These are phyloP conservation scores for Platycnemis pennipes DNA, from an alignment of 2,888 invertebrate genomes.

Conservation along the genomic window DNA sequence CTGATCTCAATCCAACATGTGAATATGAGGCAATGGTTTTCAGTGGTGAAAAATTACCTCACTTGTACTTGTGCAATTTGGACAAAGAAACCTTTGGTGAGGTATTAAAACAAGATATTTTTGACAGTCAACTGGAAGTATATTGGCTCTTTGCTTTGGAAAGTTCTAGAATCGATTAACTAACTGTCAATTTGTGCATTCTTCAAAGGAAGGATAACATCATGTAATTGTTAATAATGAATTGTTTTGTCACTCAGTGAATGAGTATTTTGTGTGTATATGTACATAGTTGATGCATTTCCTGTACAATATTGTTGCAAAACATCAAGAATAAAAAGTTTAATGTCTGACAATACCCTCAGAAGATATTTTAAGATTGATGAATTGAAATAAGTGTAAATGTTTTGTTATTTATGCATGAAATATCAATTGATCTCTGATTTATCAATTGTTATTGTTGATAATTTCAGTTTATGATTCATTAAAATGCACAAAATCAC, in stretches of 20 bases:
- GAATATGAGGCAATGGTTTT: slow-evolving; percentile 6
- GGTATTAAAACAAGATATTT: slow-evolving; percentile 1
- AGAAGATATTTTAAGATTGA: not conserved
- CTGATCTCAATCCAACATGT: slow-evolving; percentile 53
- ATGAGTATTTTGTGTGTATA: slow-evolving; percentile 57
- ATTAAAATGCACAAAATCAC: slow-evolving; percentile 21
- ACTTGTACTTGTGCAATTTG: no score
- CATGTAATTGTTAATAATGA: slow-evolving; percentile 49
- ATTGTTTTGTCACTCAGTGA: slow-evolving; percentile 51
- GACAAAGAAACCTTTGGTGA: not conserved
- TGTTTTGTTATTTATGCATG: not conserved
- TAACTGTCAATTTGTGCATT: slow-evolving; percentile 55
- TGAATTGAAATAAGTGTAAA: not conserved
- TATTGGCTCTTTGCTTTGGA: not conserved
- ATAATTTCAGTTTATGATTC: not conserved
- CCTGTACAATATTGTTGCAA: slow-evolving; percentile 55
- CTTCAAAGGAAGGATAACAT: slow-evolving; percentile 21
- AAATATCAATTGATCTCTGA: no score
- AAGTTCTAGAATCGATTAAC: not conserved
- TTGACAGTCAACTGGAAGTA: not conserved
- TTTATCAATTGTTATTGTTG: not conserved
- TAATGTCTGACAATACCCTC: slow-evolving; percentile 44
- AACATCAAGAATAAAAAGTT: slow-evolving; percentile 19
- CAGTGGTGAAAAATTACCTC: not conserved
- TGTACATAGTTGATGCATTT: slow-evolving; percentile 57